These are phyloP conservation scores for Actenoides hombroni DNA, from an alignment of 2,113 vertebrate genomes.

Conservation along the genomic window DNA sequence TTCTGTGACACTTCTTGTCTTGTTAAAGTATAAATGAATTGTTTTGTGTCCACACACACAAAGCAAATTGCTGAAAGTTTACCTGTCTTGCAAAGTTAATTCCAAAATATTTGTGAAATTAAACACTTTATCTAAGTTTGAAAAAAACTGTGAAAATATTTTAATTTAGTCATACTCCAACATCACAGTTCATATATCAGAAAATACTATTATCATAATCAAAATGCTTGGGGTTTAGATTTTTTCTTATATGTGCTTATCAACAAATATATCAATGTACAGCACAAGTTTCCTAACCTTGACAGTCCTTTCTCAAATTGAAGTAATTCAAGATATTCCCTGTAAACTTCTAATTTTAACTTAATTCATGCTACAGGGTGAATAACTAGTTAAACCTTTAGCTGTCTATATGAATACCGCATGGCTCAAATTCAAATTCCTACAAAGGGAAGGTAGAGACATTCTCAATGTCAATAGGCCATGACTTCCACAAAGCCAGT, in stretches of 20 bases:
- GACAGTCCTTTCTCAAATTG: not conserved
- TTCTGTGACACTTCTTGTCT: not conserved
- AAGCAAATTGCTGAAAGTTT: not conserved
- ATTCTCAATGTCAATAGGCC: slow-evolving; percentile 52
- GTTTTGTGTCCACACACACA: not conserved
- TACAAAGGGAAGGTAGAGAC: slow-evolving; percentile 39
- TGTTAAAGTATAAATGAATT: not conserved
- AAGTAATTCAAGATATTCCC: not conserved
- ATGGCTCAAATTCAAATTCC: slow-evolving; percentile 23
- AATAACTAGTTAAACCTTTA: slow-evolving; percentile 41
- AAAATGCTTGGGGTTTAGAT: not conserved
- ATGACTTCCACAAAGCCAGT: slow-evolving; percentile 25
- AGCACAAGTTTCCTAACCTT: not conserved
- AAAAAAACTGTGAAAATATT: not conserved
- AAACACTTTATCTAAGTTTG: not conserved
- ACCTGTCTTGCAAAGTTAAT: not conserved
- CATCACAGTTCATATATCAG: not conserved
- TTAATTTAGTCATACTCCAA: not conserved
- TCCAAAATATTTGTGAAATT: not conserved
- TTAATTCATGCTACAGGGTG: not conserved
- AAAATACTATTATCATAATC: not conserved
- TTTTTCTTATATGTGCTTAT: not conserved
- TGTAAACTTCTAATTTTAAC: not conserved
- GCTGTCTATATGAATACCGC: not conserved
- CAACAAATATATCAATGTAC: not conserved